Evolutionary conservation across 2,888 invertebrate genomes (phyloP), one percentile per base, ranked within the genome.

Genomic region (Panopea generosa): DNA sequence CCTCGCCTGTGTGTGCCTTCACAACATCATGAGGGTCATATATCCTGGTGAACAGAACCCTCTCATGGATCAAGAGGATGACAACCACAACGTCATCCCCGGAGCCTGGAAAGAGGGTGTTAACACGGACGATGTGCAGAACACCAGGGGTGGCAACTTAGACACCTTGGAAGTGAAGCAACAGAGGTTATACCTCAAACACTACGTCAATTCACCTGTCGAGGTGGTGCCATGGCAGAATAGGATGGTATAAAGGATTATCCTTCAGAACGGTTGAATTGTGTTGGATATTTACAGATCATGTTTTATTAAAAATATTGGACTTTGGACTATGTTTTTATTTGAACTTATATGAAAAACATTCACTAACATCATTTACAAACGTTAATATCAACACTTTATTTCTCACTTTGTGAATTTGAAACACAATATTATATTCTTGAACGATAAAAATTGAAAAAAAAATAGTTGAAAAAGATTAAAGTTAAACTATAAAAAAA

Each of bases 1-100:
- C 14, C 52, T 45, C 14, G 26, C 61, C 9, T 52, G 38, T 27
- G 71, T 61, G 26, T 26, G 50, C 20, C 57, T 70, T 20, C 74
- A 74, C 52, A 74, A 69, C 40, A 43, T 76, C 24, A 24, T 76
- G 61, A 76, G 60, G 60, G 6, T n/a, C 29, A 67, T 67, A 33
- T 38, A 60, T 18, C 53, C 63, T 33, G 62, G 45, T 18, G 45
- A 50, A 20, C 56, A 40, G 16, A 29, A 40, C n/a, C 7, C 47
- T 26, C 49, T 50, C 26, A 40, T 53, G 52, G 72, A 66, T 61
- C 52, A 45, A 20, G 72, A 72, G 47, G 61, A 72, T 53, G 45
- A 62, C 16, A 16, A 7, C 62, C 69, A 68, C 52, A 33, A 68
- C 22, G 14, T 63, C 43, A 43, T 69, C 16, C 40, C 40, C 16